Evolutionary conservation across 2,888 invertebrate species (phyloP), one percentile per base, ranked within the genome.

Genomic region (Biston stratarius): DNA sequence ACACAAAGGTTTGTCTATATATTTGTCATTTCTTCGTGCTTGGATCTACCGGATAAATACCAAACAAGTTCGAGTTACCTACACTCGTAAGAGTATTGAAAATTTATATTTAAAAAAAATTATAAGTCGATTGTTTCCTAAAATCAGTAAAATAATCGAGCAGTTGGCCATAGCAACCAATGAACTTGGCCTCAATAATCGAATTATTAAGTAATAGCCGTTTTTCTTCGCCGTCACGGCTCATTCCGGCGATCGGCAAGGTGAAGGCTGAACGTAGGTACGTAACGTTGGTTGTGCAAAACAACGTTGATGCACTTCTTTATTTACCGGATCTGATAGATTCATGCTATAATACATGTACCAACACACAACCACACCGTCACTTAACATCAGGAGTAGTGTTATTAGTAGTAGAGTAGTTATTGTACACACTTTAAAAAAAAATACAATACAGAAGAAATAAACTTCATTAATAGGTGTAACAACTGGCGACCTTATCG

Each of bases 141-240:
- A 59, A 49, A 12, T n/a, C 38, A 38, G 38, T 38, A 38, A 38
- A 38, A 38, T 38, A n/a, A 34, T 11, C 11, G 57, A 14, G 10
- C 61, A 53, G n/a, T 53, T 38, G 61, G 14, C 33, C 62, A 76
- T 75, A 74, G 72, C 72, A 69, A 74, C 73, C 79, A 75, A 78
- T 82, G 80, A 83, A 83, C 84, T 84, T 84, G 83, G 79, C 83
- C 81, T 74, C 75, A 81, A 78, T 77, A 72, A 62, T 76, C 67
- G 58, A 72, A 74, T 77, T 78, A 76, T 82, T 80, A 82, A 69
- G 79, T 81, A 83, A 83, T 78, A 77, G 74, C 55, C 49, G 72
- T 71, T 75, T 75, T 76, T 77, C 77, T 75, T 77, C 78, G 70
- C 75, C 69, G 79, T 81, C 77, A 83, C 79, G 83, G 79, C 77